Evolutionary conservation across 1,140 invertebrate genomes (phyloP).

Genomic region (Dendrolimus punctatus): DNA sequence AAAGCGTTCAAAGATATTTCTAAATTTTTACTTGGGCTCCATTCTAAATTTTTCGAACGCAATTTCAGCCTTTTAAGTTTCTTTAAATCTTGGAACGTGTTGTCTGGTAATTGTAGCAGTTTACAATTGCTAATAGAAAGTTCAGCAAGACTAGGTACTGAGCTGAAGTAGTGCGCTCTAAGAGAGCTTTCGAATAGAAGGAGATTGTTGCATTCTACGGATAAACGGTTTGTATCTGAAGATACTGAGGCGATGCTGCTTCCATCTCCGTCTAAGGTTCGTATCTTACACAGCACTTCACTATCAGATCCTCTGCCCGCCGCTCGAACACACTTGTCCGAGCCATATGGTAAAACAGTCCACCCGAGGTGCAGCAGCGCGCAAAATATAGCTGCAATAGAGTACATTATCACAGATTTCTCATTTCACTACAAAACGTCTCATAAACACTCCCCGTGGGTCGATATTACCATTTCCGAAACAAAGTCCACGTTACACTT

Average conservation of each 20-base stretch:
- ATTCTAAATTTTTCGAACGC: conserved; percentile 83
- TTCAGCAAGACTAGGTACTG: conserved; percentile 81
- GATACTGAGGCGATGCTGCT: conserved; percentile 73
- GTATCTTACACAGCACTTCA: conserved; percentile 78
- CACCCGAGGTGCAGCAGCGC: conserved; percentile 51
- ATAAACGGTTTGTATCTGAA: conserved; percentile 80
- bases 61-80: conserved; percentile 83
- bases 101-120: conserved; percentile 81
- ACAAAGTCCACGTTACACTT: conserved; percentile 62
- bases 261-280: conserved; percentile 80
- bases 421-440: conserved; percentile 65
- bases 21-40: conserved; percentile 80
- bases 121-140: conserved; percentile 86
- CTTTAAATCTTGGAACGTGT: conserved; percentile 83
- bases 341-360: conserved; percentile 44
- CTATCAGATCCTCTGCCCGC: conserved; percentile 51
- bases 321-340: conserved; percentile 54
- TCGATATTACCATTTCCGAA: conserved; percentile 71
- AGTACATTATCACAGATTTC: conserved; percentile 67
- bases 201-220: conserved; percentile 83
- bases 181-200: conserved; percentile 86
- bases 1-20: conserved; percentile 80
- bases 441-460: conserved; percentile 69
- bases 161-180: conserved; percentile 79
- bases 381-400: conserved; percentile 47